A percentile compares a stretch with the other conserved stretches of the same genome.
Evolutionary conservation across 2,797 vertebrate species (phyloP).

Genomic region (Syndactyla subalaris): DNA sequence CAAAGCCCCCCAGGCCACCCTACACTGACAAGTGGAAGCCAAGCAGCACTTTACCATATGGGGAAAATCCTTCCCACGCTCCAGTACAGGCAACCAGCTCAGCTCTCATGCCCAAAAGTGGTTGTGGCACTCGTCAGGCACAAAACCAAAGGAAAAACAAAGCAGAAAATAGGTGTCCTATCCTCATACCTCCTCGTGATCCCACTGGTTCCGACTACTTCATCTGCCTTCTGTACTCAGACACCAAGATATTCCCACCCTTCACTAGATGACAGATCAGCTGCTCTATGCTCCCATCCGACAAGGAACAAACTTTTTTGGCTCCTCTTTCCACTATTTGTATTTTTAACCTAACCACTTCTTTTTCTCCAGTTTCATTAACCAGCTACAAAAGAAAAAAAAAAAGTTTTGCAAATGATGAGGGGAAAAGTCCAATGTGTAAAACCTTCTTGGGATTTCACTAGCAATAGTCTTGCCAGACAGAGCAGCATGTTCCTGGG

Average conservation of each 20-base stretch:
- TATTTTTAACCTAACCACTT: neutral
- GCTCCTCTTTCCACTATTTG: neutral
- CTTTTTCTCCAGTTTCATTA: neutral
- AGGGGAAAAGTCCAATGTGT: neutral
- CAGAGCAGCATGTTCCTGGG: neutral
- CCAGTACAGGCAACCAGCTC: neutral
- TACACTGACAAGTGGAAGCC: neutral
- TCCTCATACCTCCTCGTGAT: neutral
- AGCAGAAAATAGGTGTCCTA: neutral
- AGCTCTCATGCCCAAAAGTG: neutral
- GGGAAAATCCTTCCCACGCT: neutral
- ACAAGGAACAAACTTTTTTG: neutral
- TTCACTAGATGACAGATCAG: neutral
- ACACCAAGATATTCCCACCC: neutral
- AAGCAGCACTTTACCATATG: neutral
- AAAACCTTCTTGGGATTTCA: neutral
- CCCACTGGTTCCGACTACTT: neutral
- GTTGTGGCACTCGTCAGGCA: neutral
- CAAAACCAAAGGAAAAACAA: neutral
- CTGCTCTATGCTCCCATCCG: neutral
- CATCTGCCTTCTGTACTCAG: neutral
- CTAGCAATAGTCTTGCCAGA: neutral
- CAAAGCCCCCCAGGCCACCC: rapidly evolving
- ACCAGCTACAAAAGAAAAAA: neutral
- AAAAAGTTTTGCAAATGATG: neutral